Conservation (phyloP, 2,888 invertebrate genomes). For the Unio pictorum region DNA sequence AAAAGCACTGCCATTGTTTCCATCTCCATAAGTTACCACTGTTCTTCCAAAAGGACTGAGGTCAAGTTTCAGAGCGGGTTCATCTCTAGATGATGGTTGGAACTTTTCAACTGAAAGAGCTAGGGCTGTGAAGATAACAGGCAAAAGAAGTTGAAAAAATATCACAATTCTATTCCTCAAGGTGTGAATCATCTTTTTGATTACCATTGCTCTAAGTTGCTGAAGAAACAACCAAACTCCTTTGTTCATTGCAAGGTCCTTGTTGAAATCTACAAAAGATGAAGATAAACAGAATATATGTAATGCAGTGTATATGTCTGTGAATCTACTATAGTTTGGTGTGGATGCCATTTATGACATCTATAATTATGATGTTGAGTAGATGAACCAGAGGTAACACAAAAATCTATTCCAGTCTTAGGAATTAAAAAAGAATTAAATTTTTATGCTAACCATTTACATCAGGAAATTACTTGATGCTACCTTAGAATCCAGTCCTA, state of each 20-base stretch:
- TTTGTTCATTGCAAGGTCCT: constrained; percentile 37
- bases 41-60: constrained; percentile 67
- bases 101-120: constrained; percentile 77
- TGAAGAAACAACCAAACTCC: constrained; percentile 73
- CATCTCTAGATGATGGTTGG: constrained; percentile 68
- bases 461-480: too few species aligned
- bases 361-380: too few species aligned
- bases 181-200: constrained; percentile 78
- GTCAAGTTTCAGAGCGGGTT: constrained; percentile 76
- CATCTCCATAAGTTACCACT: constrained; percentile 4
- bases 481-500: too few species aligned
- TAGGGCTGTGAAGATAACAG: constrained; percentile 78
- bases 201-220: constrained; percentile 78
- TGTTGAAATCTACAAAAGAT: constrained; percentile 33
- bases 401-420: too few species aligned
- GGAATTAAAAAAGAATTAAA: too few species aligned
- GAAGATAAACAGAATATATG: neutral
- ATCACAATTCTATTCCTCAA: constrained; percentile 79
- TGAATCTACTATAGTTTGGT: too few species aligned
- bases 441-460: too few species aligned
- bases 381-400: too few species aligned
- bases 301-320: neutral
- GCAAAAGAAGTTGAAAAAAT: constrained; percentile 76
- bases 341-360: too few species aligned
- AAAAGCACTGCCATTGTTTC: neutral